These are phyloP conservation scores for Siniperca scherzeri DNA, from an alignment of 2,797 vertebrate species.

Conservation along the genomic window DNA sequence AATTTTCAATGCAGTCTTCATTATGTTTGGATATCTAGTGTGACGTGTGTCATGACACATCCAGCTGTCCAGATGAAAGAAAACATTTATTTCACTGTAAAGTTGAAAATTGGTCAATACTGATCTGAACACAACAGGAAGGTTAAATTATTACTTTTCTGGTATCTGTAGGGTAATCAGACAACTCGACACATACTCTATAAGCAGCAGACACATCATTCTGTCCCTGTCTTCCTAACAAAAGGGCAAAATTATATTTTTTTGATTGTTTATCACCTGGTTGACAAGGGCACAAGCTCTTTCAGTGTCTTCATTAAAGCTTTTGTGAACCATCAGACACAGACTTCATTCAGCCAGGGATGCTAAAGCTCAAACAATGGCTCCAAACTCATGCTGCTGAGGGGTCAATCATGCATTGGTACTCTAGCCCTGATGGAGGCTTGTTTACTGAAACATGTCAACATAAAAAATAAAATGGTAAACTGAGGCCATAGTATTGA, in stretches of 20 bases:
- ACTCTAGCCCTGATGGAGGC: not conserved
- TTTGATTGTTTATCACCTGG: slow-evolving; percentile 43
- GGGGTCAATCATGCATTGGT: not conserved
- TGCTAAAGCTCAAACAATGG: slow-evolving; percentile 1
- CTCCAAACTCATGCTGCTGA: not conserved
- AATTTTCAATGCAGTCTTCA: not conserved
- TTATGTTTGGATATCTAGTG: not conserved
- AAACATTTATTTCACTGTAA: slow-evolving; percentile 21
- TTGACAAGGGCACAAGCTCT: slow-evolving; percentile 27
- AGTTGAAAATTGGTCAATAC: slow-evolving; percentile 4
- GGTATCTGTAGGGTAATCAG: slow-evolving; percentile 24
- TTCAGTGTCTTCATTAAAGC: slow-evolving; percentile 17
- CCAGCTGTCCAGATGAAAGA: slow-evolving; percentile 4
- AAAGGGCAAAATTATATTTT: slow-evolving; percentile 20
- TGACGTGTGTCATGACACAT: not conserved
- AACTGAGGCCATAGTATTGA: not conserved
- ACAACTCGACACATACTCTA: slow-evolving; percentile 25
- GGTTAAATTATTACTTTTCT: slow-evolving; percentile 26
- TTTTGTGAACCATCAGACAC: slow-evolving; percentile 12
- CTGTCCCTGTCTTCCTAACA: slow-evolving; percentile 10
- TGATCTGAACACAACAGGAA: slow-evolving; percentile 37
- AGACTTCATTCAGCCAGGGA: slow-evolving; percentile 6
- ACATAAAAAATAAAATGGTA: not conserved
- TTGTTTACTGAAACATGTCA: not conserved
- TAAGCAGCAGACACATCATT: slow-evolving; percentile 20